Evolutionary conservation across 2,113 vertebrate genomes (phyloP), one percentile per base, ranked within the genome.

Genomic region (Illadopsis cleaveri): DNA sequence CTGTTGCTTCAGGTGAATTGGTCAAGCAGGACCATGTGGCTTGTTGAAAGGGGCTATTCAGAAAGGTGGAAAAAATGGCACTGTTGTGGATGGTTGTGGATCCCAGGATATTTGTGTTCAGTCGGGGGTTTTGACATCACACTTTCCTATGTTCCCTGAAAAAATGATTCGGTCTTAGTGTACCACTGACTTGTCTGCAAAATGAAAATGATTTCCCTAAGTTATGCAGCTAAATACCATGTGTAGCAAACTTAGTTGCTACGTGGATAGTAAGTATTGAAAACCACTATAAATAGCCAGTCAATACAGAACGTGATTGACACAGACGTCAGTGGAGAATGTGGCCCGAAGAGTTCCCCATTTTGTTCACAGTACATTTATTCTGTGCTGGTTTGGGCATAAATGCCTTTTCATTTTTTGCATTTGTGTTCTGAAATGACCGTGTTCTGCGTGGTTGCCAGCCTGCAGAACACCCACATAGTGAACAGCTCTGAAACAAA

Each of bases 371-470:
- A 84, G 44, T 75, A 28, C 57, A 9, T 3, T 91, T 92, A 35
- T 79, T 91, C 65, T 75, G 44, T 78, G 78, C n/a, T 91, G 73
- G 16, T 82, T 95, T 82, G 61, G 70, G 89, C 45, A 30, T 84
- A 91, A 94, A 57, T 82, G 48, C 37, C 37, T 75, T 65, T 77
- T 94, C 28, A 38, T 83, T 90, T 93, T 86, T 64, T 24, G 5
- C 27, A 11, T 28, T 60, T 60, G n/a, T 95, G 44, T 64, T 96
- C 68, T 89, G 71, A 89, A 92, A 89, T 81, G 47, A 53, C 76
- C 47, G 20, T 86, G 51, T 62, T 87, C 61, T 82, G 87, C 0
- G 0, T 71, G 65, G 51, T 23, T 94, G 69, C 73, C 77, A 84
- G 77, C 60, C 64, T 51, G 35, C n/a, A 85, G 81, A 79, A 87